Evolutionary conservation across 1,140 invertebrate species (phyloP).

Genomic region (Calosoma granatense): DNA sequence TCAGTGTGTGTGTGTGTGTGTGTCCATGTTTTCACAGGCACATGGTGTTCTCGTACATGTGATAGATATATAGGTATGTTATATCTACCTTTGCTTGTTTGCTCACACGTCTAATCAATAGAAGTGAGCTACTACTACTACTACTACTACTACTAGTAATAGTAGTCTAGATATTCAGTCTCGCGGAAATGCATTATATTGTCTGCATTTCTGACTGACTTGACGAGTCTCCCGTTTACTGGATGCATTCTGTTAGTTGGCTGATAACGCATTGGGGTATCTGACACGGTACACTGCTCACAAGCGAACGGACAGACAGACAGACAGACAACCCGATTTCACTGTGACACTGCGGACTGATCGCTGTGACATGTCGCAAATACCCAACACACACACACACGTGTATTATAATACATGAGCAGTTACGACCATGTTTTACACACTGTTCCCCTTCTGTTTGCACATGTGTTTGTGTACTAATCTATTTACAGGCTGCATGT

Average conservation of each 20-base stretch:
- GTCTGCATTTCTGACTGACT: background rate
- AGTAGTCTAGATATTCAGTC: background rate
- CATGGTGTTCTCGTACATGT: background rate
- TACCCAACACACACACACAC: background rate
- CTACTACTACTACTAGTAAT: too few relatives aligned
- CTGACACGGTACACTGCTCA: background rate
- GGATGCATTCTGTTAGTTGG: background rate
- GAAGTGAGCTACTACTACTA: too few relatives aligned
- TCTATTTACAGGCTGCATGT: too few relatives aligned
- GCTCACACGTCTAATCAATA: background rate
- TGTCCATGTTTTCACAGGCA: background rate
- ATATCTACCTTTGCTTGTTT: background rate
- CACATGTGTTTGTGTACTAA: too few relatives aligned
- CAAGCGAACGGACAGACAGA: background rate
- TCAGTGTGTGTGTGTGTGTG: background rate
- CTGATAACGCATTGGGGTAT: background rate
- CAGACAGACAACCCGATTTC: background rate
- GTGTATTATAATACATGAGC: background rate
- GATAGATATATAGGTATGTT: background rate
- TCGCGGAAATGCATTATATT: background rate
- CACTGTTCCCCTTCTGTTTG: background rate
- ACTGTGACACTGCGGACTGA: background rate
- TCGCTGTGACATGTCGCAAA: background rate
- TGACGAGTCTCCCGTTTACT: background rate
- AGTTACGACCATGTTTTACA: background rate